Evolutionary conservation across 2,888 invertebrate genomes (phyloP), one percentile per base, ranked within the genome.

Genomic region (Hanleya hanleyi): DNA sequence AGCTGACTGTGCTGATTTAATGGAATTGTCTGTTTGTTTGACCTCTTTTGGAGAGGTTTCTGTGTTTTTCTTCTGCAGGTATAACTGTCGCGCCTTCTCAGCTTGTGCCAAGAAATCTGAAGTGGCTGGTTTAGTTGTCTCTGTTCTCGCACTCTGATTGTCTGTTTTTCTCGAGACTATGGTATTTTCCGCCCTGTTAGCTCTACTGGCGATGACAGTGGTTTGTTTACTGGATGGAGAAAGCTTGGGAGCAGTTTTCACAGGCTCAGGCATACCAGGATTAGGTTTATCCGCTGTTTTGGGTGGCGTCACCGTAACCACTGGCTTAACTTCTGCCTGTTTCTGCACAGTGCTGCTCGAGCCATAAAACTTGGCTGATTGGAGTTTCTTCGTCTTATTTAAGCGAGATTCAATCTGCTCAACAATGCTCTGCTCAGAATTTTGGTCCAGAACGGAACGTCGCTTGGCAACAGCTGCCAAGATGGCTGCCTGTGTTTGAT

Each of bases 381-480:
- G 89, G 18, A 89, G 75, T 73, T 88, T 87, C 78, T 87, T 87
- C 22, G 83, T 84, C 71, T 85, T 85, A 70, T 87, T 82, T 22
- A 89, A 76, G 51, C 81, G 78, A 41, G 81, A 80, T 75, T 89
- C 89, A 36, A 89, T 88, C 41, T 78, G 79, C n/a, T 85, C 82
- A 32, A 87, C 84, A 57, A 88, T 81, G 15, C 77, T 71, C 18
- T 76, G 75, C 47, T 86, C 82, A n/a, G 82, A 73, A 22, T 70
- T 68, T 64, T 83, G 79, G 26, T 86, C 85, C 6, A 89, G 80
- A n/a, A 83, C 64, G 41, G 76, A 77, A 57, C 87, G 82, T 18
- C 89, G 75, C 69, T 80, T 84, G n/a, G 86, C 87, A 2, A 89
- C 86, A 5, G 89, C 89, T 15, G 85, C 87, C 69, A 86, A 80